Conservation (phyloP, 2,888 invertebrate species). For the Caenorhabditis sp. region DNA sequence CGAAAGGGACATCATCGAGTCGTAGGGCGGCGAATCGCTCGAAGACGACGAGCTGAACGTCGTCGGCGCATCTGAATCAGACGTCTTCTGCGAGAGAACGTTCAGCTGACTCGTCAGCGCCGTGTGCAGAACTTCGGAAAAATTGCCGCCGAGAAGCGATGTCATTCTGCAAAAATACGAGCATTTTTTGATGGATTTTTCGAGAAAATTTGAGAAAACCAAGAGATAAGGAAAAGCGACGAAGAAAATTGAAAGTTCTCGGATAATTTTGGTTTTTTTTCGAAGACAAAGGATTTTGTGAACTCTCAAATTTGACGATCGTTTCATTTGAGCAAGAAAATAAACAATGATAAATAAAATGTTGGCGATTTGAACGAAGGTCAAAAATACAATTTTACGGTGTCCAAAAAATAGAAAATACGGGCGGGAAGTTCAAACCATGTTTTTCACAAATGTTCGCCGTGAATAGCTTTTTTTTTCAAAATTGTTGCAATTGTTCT, state of each 20-base stretch:
- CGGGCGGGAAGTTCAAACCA: too few relatives aligned
- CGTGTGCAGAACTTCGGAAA: slow-evolving; percentile 25
- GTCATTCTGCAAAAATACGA: slow-evolving; percentile 40
- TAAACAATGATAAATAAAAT: too few relatives aligned
- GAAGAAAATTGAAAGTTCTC: not conserved
- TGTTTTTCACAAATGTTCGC: too few relatives aligned
- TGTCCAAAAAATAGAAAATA: too few relatives aligned
- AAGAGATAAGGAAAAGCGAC: not conserved
- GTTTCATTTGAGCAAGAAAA: too few relatives aligned
- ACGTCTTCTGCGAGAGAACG: slow-evolving; percentile 24
- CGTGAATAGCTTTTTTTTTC: too few relatives aligned
- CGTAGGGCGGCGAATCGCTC: slow-evolving; percentile 35
- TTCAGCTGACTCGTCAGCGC: slow-evolving; percentile 35
- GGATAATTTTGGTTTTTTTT: slow-evolving; percentile 2
- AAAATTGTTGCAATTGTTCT: too few relatives aligned
- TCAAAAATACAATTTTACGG: too few relatives aligned
- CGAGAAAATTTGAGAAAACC: not conserved
- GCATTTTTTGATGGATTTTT: too few relatives aligned
- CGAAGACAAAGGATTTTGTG: too few relatives aligned
- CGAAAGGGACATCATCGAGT: slow-evolving; percentile 16
- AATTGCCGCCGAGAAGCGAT: slow-evolving; percentile 27
- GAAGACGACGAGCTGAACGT: slow-evolving; percentile 40
- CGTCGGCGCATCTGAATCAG: slow-evolving; percentile 38
- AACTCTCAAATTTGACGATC: too few relatives aligned
- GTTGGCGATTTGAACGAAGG: too few relatives aligned